These are phyloP conservation scores for Buceros bicornis DNA, from an alignment of 2,797 vertebrate species.

Conservation along the genomic window DNA sequence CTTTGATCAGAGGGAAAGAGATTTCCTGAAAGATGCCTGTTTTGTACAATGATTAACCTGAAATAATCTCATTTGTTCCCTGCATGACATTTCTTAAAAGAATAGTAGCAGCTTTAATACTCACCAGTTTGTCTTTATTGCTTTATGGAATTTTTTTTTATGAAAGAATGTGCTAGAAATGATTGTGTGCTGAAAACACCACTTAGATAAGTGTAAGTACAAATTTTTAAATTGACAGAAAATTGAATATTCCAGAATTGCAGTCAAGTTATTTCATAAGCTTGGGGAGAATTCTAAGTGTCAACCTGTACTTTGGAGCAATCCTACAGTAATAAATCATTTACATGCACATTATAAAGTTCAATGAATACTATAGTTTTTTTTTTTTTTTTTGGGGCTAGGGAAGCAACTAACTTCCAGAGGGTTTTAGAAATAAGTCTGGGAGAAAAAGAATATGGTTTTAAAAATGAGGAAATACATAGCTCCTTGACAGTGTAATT, in stretches of 20 bases:
- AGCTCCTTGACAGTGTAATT: neutral
- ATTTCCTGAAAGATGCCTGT: neutral
- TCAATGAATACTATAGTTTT: neutral
- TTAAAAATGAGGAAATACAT: neutral
- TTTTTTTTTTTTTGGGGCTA: neutral
- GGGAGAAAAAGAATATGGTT: neutral
- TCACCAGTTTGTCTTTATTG: constrained; percentile 51
- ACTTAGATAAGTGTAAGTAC: neutral
- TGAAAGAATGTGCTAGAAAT: constrained; percentile 26
- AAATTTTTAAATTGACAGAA: constrained; percentile 15
- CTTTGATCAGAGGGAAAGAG: neutral
- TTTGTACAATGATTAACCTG: neutral
- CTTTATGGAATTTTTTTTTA: constrained; percentile 47
- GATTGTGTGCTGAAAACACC: neutral
- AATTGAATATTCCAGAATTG: constrained; percentile 11
- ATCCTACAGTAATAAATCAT: neutral
- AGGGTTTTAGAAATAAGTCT: neutral
- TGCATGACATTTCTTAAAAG: neutral
- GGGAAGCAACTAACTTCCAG: neutral
- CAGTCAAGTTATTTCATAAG: constrained; percentile 13
- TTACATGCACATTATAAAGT: neutral
- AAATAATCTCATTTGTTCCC: constrained; percentile 23
- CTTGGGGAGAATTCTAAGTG: neutral
- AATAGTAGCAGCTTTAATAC: constrained; percentile 37
- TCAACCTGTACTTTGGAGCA: neutral